Evolutionary conservation across 30 jellyfish, hydroid and myxozoan genomes (phyloP).

Genomic region (Mastigias papua): DNA sequence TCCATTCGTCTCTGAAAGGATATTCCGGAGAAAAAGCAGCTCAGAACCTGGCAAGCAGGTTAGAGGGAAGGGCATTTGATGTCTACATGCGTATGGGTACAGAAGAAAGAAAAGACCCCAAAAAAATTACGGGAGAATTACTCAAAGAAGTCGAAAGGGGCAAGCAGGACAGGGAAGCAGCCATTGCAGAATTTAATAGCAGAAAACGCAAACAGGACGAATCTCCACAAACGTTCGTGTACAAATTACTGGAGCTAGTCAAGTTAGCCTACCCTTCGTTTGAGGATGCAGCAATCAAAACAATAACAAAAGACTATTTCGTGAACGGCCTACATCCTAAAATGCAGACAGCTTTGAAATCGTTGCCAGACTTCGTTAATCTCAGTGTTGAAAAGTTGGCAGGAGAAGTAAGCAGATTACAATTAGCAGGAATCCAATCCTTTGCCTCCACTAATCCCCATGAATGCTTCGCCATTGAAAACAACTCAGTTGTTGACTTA

Average conservation of each 20-base stretch:
- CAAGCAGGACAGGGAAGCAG: conserved; percentile 42
- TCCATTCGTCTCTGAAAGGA: conserved; percentile 45
- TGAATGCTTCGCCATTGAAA: conserved; percentile 10
- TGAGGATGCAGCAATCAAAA: conserved; percentile 24
- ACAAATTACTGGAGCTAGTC: conserved; percentile 24
- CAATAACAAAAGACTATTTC: conserved; percentile 34
- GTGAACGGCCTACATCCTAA: conserved; percentile 40
- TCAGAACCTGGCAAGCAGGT: conserved; percentile 53
- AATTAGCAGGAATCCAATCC: conserved; percentile 33
- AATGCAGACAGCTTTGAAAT: conserved; percentile 40
- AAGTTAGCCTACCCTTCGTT: conserved; percentile 38
- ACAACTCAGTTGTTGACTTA: conserved; percentile 3
- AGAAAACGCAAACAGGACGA: conserved; percentile 37
- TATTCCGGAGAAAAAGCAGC: conserved; percentile 51
- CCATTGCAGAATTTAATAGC: conserved; percentile 37
- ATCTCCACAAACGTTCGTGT: conserved; percentile 38
- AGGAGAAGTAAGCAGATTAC: conserved; percentile 6
- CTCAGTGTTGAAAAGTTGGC: conserved; percentile 10
- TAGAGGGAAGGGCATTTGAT: conserved; percentile 53
- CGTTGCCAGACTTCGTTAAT: conserved; percentile 14
- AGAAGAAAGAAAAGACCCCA: conserved; percentile 15
- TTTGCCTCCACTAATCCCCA: conserved; percentile 21
- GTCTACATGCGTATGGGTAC: conserved; percentile 30
- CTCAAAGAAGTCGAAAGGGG: conserved; percentile 54
- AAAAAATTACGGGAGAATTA: conserved; percentile 14